Percentiles rank a stretch among this genome's conserved stretches.
Conservation (phyloP, 2,888 invertebrate genomes). For the Aelia acuminata region DNA sequence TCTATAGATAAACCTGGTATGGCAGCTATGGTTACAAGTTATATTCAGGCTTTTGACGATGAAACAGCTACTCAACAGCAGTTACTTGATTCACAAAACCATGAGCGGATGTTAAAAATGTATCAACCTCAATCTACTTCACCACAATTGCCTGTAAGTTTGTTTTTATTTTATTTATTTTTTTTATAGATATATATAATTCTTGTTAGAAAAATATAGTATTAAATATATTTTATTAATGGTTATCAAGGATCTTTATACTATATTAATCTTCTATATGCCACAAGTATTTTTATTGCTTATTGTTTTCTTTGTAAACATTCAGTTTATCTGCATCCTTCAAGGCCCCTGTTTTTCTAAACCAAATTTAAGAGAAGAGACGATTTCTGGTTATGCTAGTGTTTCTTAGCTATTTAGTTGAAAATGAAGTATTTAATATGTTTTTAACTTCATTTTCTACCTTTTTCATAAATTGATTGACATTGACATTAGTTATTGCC, state of each 20-base stretch:
- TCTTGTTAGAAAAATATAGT: no score
- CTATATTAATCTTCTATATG: not conserved
- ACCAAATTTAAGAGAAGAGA: no score
- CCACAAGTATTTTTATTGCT: not conserved
- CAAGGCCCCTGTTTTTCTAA: not conserved
- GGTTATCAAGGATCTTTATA: not conserved
- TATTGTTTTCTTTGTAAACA: not conserved
- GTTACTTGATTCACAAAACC: conserved; percentile 64
- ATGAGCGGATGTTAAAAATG: conserved; percentile 64
- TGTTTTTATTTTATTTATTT: not conserved
- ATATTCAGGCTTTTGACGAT: conserved; percentile 67
- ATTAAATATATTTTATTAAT: not conserved
- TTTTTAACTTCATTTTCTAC: no score
- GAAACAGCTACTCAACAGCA: conserved; percentile 63
- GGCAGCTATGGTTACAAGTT: conserved; percentile 67
- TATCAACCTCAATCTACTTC: conserved; percentile 63
- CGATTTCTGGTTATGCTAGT: no score
- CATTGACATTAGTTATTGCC: no score
- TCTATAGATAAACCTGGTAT: conserved; percentile 67
- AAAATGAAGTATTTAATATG: no score
- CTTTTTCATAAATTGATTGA: no score
- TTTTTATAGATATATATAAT: not conserved
- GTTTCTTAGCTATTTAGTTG: no score
- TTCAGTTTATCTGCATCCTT: not conserved
- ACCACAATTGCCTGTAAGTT: conserved; percentile 57